Evolutionary conservation across 1,140 invertebrate genomes (phyloP).

Genomic region (Ooceraea biroi): DNA sequence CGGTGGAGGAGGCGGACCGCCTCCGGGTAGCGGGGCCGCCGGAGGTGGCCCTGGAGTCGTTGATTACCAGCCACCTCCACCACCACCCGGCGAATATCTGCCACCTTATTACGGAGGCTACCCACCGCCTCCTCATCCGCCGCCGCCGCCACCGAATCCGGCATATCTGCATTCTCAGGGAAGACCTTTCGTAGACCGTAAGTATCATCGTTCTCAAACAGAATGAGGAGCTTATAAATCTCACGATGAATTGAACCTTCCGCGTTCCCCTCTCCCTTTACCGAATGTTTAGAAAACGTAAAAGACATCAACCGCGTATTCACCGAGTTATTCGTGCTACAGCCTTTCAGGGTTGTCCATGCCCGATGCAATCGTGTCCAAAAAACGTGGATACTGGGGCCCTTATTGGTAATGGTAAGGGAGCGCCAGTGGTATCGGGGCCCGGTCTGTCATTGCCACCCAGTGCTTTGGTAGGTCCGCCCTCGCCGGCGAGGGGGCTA

Average conservation of each 20-base stretch:
- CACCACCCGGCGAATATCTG: conserved; percentile 82
- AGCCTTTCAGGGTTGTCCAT: conserved; percentile 91
- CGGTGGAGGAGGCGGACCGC: conserved; percentile 77
- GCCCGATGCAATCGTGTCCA: conserved; percentile 96
- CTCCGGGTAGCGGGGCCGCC: conserved; percentile 77
- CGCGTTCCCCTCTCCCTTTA: background rate
- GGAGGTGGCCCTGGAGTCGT: conserved; percentile 80
- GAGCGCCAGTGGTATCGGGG: conserved; percentile 90
- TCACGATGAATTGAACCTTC: background rate
- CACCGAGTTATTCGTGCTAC: conserved; percentile 84
- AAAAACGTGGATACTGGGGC: conserved; percentile 98
- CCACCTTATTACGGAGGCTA: conserved; percentile 86
- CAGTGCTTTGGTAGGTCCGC: conserved; percentile 86
- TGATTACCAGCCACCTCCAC: conserved; percentile 82
- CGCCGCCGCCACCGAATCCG: conserved; percentile 89
- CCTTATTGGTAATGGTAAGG: conserved; percentile 94
- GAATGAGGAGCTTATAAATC: too few relatives aligned
- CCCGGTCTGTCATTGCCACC: conserved; percentile 88
- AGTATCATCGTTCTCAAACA: conserved; percentile 69
- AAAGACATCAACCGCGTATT: background rate
- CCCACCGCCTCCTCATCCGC: conserved; percentile 89
- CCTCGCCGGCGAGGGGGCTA: conserved; percentile 86
- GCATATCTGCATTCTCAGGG: conserved; percentile 85
- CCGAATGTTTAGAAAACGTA: background rate
- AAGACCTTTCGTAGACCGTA: conserved; percentile 85